Percentiles rank a stretch among this genome's conserved stretches.
Evolutionary conservation across 2,797 vertebrate genomes (phyloP).

Genomic region (Triplophysa yarkandensis): DNA sequence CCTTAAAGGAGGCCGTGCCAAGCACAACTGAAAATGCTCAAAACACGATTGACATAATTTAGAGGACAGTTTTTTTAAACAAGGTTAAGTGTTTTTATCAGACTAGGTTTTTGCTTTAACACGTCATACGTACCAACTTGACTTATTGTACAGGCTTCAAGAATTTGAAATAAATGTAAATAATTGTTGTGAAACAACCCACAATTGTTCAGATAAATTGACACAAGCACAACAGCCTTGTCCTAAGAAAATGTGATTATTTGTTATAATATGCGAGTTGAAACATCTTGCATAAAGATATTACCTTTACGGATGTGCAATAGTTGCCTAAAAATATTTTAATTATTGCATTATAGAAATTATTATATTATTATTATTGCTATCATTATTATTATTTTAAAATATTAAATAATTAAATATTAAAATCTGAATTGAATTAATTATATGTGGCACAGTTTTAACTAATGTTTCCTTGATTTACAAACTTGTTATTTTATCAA

Average conservation of each 20-base stretch:
- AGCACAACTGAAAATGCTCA: conserved; percentile 79
- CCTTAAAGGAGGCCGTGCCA: conserved; percentile 82
- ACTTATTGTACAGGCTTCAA: conserved; percentile 14
- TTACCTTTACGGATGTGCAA: background rate
- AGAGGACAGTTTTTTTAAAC: background rate
- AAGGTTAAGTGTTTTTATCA: conserved; percentile 2
- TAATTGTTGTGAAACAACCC: conserved; percentile 27
- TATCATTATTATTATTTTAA: background rate
- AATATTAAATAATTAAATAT: background rate
- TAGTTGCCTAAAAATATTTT: background rate
- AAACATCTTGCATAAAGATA: background rate
- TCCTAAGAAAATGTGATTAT: background rate
- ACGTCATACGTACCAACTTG: background rate
- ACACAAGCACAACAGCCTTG: conserved; percentile 34
- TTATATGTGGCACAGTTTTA: conserved; percentile 13
- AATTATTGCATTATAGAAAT: conserved; percentile 1
- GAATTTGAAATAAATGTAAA: conserved; percentile 11
- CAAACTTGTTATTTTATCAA: too few species aligned
- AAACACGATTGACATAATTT: background rate
- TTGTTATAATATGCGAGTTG: background rate
- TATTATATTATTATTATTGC: too few species aligned
- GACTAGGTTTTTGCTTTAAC: background rate
- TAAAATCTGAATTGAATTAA: background rate
- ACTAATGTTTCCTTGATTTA: background rate
- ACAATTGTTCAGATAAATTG: conserved; percentile 34